Conservation (phyloP, 2,888 invertebrate species). For the Nemotelus pantherinus region DNA sequence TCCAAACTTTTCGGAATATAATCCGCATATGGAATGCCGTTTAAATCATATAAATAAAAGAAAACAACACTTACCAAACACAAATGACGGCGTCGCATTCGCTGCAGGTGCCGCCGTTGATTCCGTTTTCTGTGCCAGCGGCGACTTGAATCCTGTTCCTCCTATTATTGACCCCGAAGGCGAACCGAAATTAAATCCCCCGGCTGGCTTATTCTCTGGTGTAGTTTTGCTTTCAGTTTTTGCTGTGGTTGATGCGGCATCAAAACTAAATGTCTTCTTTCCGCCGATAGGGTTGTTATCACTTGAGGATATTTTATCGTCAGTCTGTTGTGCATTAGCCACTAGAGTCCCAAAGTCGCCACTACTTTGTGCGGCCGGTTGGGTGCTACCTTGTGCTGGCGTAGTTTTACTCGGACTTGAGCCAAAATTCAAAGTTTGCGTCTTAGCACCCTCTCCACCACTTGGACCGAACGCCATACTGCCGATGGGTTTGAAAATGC, state of each 20-base stretch:
- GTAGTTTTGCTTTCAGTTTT: slow-evolving; percentile 2
- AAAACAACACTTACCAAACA: slow-evolving; percentile 16
- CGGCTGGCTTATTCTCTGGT: slow-evolving; percentile 39
- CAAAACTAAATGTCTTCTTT: slow-evolving; percentile 44
- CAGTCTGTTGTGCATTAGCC: background rate
- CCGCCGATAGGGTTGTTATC: slow-evolving; percentile 10
- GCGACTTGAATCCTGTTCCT: slow-evolving; percentile 6
- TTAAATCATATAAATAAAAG: background rate
- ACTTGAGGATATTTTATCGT: slow-evolving; percentile 37
- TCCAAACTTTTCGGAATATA: background rate
- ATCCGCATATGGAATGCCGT: background rate
- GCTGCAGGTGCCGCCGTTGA: slow-evolving; percentile 34
- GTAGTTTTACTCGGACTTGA: slow-evolving; percentile 8
- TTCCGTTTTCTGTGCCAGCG: slow-evolving; percentile 36
- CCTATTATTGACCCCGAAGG: slow-evolving; percentile 41
- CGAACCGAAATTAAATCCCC: slow-evolving; percentile 42
- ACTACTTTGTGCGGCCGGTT: background rate
- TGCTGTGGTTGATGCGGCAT: slow-evolving; percentile 29
- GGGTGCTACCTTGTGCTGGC: background rate
- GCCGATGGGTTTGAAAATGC: slow-evolving; percentile 48
- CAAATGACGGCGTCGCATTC: slow-evolving; percentile 45
- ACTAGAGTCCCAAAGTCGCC: background rate
- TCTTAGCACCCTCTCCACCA: slow-evolving; percentile 38
- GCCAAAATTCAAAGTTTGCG: slow-evolving; percentile 7
- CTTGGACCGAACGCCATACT: slow-evolving; percentile 52